phyloP scores from a whole-genome alignment of 2,797 vertebrate species.

The Martes flavigula region DNA sequence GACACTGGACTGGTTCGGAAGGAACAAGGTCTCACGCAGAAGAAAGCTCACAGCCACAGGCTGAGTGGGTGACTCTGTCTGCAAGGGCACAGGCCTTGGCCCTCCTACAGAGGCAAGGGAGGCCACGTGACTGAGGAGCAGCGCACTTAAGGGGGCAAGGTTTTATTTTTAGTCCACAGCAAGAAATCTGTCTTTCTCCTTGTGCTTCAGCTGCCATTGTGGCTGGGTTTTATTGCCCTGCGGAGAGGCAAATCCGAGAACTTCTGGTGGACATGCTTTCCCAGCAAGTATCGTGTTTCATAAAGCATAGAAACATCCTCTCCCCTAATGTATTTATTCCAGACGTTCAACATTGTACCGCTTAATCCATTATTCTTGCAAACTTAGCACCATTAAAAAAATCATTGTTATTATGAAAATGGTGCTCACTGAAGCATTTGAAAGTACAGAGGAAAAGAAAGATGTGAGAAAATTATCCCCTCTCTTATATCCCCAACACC shows the following conservation, averaged over 20 bases:
- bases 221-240: slow-evolving; percentile 68
- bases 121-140: slow-evolving; percentile 22
- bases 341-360: not conserved
- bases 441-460: not conserved
- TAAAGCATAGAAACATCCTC: slow-evolving; percentile 69
- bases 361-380: not conserved
- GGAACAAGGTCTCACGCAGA: not conserved
- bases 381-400: not conserved
- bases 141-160: not conserved
- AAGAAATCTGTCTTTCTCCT: slow-evolving; percentile 55
- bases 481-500: not conserved
- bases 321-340: not conserved
- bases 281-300: slow-evolving; percentile 72
- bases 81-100: not conserved
- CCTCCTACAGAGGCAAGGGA: not conserved
- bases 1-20: not conserved
- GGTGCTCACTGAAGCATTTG: not conserved
- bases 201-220: slow-evolving; percentile 45
- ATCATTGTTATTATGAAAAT: not conserved
- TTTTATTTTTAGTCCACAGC: not conserved
- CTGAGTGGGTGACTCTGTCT: not conserved
- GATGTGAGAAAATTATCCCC: not conserved
- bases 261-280: slow-evolving; percentile 63
- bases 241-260: slow-evolving; percentile 61
- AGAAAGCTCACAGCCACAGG: not conserved